These are phyloP conservation scores for Craseonycteris thonglongyai DNA, from an alignment of 2,113 vertebrate species.

Conservation along the genomic window DNA sequence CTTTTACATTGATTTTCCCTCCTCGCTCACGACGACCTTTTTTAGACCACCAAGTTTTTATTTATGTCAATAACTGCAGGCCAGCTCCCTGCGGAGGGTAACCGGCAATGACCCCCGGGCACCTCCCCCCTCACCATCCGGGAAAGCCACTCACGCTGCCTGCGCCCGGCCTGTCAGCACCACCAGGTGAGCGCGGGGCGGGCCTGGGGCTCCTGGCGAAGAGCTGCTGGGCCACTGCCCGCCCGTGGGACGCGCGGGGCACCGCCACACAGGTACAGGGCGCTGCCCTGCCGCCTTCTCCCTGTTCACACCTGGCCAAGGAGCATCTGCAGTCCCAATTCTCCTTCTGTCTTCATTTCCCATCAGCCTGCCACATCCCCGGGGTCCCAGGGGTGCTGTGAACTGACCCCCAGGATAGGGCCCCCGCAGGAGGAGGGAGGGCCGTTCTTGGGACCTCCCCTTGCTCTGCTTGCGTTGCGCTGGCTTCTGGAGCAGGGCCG, in stretches of 20 bases:
- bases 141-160: constrained; percentile 73
- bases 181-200: constrained; percentile 73
- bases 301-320: not conserved
- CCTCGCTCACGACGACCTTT: constrained; percentile 86
- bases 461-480: not conserved
- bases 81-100: constrained; percentile 84
- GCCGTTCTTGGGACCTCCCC: no score
- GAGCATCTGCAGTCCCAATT: not conserved
- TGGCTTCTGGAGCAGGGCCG: not conserved
- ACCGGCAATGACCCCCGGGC: constrained; percentile 84
- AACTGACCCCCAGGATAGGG: accelerated
- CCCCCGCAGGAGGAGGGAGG: not conserved
- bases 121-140: constrained; percentile 77
- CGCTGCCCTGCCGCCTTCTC: accelerated
- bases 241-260: not conserved
- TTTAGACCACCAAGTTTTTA: constrained; percentile 98
- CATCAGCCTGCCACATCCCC: accelerated
- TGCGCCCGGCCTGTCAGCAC: constrained; percentile 49
- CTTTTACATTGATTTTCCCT: constrained; percentile 71
- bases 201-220: no score
- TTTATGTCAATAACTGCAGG: constrained; percentile 99
- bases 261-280: not conserved
- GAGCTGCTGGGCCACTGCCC: not conserved
- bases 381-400: not conserved
- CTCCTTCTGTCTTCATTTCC: not conserved